phyloP scores from a whole-genome alignment of 2,888 invertebrate genomes.

The Tachina fera region DNA sequence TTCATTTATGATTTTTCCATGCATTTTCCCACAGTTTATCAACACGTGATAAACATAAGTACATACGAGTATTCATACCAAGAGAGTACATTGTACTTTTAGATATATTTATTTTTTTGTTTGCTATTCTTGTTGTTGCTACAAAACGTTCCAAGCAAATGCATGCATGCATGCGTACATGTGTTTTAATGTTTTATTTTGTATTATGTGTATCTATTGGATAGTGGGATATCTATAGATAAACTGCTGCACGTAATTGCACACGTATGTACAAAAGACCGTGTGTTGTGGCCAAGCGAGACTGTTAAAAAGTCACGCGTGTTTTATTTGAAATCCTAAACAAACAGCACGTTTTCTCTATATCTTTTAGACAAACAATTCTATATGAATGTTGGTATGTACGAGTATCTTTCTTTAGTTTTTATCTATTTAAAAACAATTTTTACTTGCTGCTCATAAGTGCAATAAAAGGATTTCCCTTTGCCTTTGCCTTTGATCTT shows the following conservation, averaged over 20 bases:
- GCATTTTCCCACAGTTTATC: slow-evolving; percentile 73
- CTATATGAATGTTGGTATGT: neutral
- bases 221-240: slow-evolving; percentile 10
- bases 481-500: neutral
- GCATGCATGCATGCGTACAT: slow-evolving; percentile 21
- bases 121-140: slow-evolving; percentile 15
- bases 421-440: neutral
- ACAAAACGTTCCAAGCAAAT: slow-evolving; percentile 40
- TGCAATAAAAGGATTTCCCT: slow-evolving; percentile 14
- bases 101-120: neutral
- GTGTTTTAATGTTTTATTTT: slow-evolving; percentile 25
- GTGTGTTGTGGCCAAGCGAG: slow-evolving; percentile 23
- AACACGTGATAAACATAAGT: slow-evolving; percentile 73
- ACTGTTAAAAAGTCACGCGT: slow-evolving; percentile 67
- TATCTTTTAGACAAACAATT: neutral
- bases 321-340: slow-evolving; percentile 59
- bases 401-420: neutral
- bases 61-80: neutral
- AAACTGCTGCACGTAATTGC: slow-evolving; percentile 29
- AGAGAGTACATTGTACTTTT: slow-evolving; percentile 50
- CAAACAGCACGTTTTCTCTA: slow-evolving; percentile 64
- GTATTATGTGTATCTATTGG: slow-evolving; percentile 16
- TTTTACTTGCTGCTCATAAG: neutral
- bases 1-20: slow-evolving; percentile 51
- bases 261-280: slow-evolving; percentile 43